A percentile compares a stretch with the other conserved stretches of the same genome.
phyloP scores from a whole-genome alignment of 30 jellyfish, hydroid and myxozoan species.

The Catostylus mosaicus region DNA sequence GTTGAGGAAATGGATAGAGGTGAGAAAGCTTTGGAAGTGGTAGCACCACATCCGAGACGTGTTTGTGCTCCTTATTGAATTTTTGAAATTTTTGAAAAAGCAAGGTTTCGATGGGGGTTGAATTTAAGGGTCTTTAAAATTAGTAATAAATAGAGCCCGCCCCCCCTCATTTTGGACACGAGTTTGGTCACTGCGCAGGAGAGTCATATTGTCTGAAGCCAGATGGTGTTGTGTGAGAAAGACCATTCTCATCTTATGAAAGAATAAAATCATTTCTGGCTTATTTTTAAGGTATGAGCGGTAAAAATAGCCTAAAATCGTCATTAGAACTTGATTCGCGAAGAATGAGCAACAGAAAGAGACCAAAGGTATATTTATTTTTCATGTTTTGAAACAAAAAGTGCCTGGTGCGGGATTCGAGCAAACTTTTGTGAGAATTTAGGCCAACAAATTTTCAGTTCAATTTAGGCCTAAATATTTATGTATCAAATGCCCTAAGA shows the following conservation, averaged over 20 bases:
- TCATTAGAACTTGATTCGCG: slow-evolving; percentile 57
- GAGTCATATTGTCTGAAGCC: background rate
- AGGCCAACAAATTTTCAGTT: background rate
- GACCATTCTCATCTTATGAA: slow-evolving; percentile 1
- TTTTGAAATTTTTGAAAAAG: no score
- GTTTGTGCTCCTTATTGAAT: no score
- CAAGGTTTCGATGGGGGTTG: no score
- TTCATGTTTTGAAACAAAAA: background rate
- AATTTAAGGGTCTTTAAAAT: no score
- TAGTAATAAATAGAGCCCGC: no score
- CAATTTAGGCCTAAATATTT: background rate
- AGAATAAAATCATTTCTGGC: background rate
- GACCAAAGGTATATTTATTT: slow-evolving; percentile 51
- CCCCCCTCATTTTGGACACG: no score
- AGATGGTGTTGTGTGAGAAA: slow-evolving; percentile 2
- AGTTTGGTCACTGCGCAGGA: slow-evolving; percentile 8
- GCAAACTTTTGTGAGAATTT: background rate
- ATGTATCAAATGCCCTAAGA: background rate
- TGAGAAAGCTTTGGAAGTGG: no score
- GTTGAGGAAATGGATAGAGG: no score
- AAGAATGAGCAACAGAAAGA: slow-evolving; percentile 73
- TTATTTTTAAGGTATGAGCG: slow-evolving; percentile 29
- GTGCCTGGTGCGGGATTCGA: background rate
- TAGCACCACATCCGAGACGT: no score
- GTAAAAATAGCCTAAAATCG: slow-evolving; percentile 25